A percentile compares a stretch with the other conserved stretches of the same genome.
Conservation (phyloP, 2,797 vertebrate species). For the Sebastes variabilis region DNA sequence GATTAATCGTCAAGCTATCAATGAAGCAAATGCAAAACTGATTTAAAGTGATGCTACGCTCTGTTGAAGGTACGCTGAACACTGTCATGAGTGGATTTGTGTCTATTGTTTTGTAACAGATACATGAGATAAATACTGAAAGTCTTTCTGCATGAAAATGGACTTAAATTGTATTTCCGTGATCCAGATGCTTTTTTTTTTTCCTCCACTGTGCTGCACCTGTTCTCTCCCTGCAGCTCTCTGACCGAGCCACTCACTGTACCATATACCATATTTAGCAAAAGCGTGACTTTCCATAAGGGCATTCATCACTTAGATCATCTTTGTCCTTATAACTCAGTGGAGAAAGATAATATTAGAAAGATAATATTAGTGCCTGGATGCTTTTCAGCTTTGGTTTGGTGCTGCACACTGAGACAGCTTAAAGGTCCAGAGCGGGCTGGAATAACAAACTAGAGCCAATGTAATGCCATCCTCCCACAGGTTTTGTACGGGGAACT, state of each 20-base stretch:
- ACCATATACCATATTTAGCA: conserved; percentile 53
- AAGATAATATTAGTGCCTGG: conserved; percentile 57
- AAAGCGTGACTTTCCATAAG: conserved; percentile 29
- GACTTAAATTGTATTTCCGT: conserved; percentile 21
- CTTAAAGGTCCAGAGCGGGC: conserved; percentile 37
- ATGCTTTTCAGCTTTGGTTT: conserved; percentile 56
- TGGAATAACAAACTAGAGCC: conserved; percentile 61
- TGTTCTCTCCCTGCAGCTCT: conserved; percentile 46
- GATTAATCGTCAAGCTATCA: conserved; percentile 38
- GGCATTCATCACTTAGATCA: conserved; percentile 55
- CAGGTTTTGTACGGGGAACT: conserved; percentile 52
- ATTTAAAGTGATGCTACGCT: conserved; percentile 14
- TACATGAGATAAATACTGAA: conserved; percentile 28
- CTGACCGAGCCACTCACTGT: conserved; percentile 28
- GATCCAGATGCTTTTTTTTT: conserved; percentile 20
- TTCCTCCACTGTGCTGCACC: conserved; percentile 43
- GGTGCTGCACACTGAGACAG: conserved; percentile 33
- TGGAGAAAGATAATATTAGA: conserved; percentile 55
- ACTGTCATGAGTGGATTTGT: conserved; percentile 4
- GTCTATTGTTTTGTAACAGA: conserved; percentile 28
- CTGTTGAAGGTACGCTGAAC: conserved; percentile 5
- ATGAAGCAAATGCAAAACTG: conserved; percentile 17
- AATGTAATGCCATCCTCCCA: conserved; percentile 69
- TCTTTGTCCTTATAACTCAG: conserved; percentile 53
- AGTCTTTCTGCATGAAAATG: conserved; percentile 7